Evolutionary conservation across 2,113 vertebrate species (phyloP).

Genomic region (Ranitomeya variabilis): DNA sequence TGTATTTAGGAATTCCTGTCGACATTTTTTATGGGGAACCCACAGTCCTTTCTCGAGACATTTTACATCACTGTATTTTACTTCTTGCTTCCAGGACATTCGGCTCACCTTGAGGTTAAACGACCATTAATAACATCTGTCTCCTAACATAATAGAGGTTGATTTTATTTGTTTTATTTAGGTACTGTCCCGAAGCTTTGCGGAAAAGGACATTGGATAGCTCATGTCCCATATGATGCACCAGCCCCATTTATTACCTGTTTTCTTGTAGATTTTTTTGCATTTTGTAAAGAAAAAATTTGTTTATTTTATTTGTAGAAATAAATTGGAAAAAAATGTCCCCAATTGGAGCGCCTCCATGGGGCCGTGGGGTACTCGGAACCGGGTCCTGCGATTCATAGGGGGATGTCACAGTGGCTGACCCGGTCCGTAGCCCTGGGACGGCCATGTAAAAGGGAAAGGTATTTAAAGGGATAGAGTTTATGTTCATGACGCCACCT

Average conservation of each 20-base stretch:
- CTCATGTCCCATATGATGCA: neutral
- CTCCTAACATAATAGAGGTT: neutral
- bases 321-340: neutral
- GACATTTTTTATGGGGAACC: slow-evolving; percentile 4
- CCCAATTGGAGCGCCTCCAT: neutral
- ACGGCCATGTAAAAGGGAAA: too few relatives aligned
- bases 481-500: too few relatives aligned
- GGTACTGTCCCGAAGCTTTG: neutral
- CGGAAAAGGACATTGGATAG: neutral
- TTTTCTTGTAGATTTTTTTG: neutral
- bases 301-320: neutral
- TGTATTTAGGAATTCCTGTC: slow-evolving; percentile 28
- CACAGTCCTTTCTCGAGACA: neutral
- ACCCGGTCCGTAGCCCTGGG: too few relatives aligned
- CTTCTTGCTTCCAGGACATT: neutral
- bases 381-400: too few relatives aligned
- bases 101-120: slow-evolving; percentile 31
- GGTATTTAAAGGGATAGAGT: too few relatives aligned
- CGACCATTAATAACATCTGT: slow-evolving; percentile 22
- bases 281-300: neutral
- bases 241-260: neutral
- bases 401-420: too few relatives aligned
- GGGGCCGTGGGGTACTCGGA: too few relatives aligned
- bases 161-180: slow-evolving; percentile 8
- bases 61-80: slow-evolving; percentile 7